These are phyloP conservation scores for Cinclus cinclus DNA, from an alignment of 2,113 vertebrate genomes.

Conservation along the genomic window DNA sequence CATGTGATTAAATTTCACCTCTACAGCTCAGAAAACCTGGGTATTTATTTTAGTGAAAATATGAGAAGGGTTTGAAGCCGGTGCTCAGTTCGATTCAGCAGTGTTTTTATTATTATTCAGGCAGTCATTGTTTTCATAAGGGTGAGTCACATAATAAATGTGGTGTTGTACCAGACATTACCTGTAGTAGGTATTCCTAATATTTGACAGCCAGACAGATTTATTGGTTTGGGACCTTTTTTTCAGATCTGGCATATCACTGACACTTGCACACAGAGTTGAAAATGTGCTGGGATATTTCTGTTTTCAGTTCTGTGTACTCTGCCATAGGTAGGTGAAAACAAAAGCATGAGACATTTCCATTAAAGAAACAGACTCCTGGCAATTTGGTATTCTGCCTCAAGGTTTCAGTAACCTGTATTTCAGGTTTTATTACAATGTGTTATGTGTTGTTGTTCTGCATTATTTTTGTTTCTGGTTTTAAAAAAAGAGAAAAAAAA, in stretches of 20 bases:
- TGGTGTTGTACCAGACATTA: background rate
- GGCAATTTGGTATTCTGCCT: background rate
- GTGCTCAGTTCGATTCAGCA: background rate
- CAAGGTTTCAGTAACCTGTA: background rate
- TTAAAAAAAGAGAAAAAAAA: background rate
- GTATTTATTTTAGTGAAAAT: slow-evolving; percentile 5
- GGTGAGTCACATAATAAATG: background rate
- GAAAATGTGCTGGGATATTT: background rate
- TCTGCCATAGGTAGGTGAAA: background rate
- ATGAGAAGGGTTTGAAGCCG: background rate
- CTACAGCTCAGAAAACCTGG: background rate
- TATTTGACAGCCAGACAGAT: background rate
- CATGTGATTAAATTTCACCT: background rate
- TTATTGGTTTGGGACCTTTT: background rate
- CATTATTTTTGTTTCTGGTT: background rate
- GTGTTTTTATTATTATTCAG: background rate
- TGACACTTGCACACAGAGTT: background rate
- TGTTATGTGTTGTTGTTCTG: slow-evolving; percentile 23
- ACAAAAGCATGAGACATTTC: background rate
- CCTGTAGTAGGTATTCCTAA: background rate
- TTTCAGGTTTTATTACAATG: background rate
- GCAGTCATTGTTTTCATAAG: background rate
- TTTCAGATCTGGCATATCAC: background rate
- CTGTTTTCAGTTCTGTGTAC: background rate
- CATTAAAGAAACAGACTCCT: background rate